phyloP scores from a whole-genome alignment of 2,888 invertebrate species.

The Gastrophysa polygoni region DNA sequence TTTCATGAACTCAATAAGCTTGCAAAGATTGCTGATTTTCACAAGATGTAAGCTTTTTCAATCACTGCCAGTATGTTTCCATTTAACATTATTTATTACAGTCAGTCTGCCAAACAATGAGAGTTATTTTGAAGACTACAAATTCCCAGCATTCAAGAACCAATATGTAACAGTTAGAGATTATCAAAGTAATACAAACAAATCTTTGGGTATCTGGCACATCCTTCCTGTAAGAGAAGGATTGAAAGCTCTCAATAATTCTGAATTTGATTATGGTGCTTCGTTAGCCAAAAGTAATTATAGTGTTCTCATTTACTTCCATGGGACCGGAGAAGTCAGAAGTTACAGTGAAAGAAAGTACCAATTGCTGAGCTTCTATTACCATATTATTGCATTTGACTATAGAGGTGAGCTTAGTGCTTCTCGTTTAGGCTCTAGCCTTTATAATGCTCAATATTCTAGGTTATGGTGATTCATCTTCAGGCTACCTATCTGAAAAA shows the following conservation, averaged over 20 bases:
- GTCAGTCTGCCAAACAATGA: constrained; percentile 41
- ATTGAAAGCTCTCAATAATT: constrained; percentile 58
- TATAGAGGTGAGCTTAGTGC: constrained; percentile 49
- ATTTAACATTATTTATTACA: constrained; percentile 29
- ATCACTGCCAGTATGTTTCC: neutral
- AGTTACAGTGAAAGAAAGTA: constrained; percentile 68
- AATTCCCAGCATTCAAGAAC: constrained; percentile 68
- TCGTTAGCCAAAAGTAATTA: constrained; percentile 59
- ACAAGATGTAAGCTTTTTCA: constrained; percentile 76
- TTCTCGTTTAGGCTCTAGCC: neutral
- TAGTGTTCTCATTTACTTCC: constrained; percentile 54
- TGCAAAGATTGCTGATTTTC: constrained; percentile 73
- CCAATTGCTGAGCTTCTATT: constrained; percentile 67
- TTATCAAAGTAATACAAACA: constrained; percentile 43
- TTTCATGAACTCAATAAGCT: constrained; percentile 71
- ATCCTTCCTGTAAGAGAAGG: constrained; percentile 72
- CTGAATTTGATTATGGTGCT: constrained; percentile 61
- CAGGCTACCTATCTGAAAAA: constrained; percentile 47
- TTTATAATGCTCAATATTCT: constrained; percentile 5
- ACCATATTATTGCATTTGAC: constrained; percentile 55
- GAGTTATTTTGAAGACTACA: constrained; percentile 53
- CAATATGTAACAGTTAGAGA: constrained; percentile 65
- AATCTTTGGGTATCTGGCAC: constrained; percentile 73
- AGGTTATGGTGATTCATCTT: constrained; percentile 54
- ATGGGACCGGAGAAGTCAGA: constrained; percentile 55